phyloP scores from a whole-genome alignment of 2,797 vertebrate species.

The Lophotriccus pileatus region DNA sequence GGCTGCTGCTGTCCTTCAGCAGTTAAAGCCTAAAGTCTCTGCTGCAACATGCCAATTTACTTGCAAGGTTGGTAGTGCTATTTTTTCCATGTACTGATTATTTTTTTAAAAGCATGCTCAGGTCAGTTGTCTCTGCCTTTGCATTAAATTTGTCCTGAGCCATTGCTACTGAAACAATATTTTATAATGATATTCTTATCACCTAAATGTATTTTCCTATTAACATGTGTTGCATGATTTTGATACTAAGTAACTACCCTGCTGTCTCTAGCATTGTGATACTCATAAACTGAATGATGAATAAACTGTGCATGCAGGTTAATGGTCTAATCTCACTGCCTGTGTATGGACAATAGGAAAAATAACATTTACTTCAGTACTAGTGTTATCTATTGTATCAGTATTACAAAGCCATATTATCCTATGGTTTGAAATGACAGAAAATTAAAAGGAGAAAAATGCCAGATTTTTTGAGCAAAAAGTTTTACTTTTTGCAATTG shows the following conservation, averaged over 20 bases:
- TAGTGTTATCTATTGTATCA: conserved; percentile 57
- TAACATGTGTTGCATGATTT: conserved; percentile 76
- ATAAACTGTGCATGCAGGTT: conserved; percentile 71
- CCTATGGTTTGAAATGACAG: conserved; percentile 50
- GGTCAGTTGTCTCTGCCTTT: conserved; percentile 95
- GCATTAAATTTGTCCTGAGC: conserved; percentile 93
- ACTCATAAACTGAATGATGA: conserved; percentile 37
- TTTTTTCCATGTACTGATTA: conserved; percentile 87
- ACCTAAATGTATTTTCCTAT: conserved; percentile 53
- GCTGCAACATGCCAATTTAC: conserved; percentile 85
- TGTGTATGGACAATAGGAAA: conserved; percentile 78
- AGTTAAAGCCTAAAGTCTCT: conserved; percentile 80
- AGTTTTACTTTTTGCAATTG: conserved; percentile 38
- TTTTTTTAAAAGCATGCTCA: conserved; percentile 82
- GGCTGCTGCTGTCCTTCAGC: conserved; percentile 80
- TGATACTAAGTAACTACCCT: conserved; percentile 55
- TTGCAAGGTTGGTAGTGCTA: conserved; percentile 94
- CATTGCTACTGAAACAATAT: conserved; percentile 89
- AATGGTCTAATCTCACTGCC: conserved; percentile 82
- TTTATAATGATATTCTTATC: conserved; percentile 95
- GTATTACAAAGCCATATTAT: conserved; percentile 65
- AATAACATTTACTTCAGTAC: conserved; percentile 73
- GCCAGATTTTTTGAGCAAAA: background rate
- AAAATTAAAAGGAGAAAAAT: conserved; percentile 34
- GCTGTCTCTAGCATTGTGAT: conserved; percentile 37